Percentiles rank a stretch among this genome's conserved stretches.
These are phyloP conservation scores for Dermatemys mawii DNA, from an alignment of 2,113 vertebrate species.

Conservation along the genomic window DNA sequence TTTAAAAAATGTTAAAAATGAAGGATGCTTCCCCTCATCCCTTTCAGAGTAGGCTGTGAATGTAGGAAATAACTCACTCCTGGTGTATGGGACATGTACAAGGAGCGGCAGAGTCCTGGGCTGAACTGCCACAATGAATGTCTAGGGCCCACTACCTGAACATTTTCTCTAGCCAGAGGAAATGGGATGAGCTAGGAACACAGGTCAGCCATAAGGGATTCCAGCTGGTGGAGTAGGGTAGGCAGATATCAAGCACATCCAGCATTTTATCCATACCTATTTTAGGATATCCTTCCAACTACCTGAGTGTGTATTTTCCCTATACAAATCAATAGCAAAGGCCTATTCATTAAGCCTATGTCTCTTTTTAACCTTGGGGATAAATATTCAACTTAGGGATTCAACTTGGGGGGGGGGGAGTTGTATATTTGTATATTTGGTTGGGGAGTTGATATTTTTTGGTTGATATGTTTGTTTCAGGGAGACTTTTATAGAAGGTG, in stretches of 20 bases:
- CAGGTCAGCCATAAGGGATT: neutral
- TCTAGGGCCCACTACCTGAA: neutral
- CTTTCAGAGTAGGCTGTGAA: neutral
- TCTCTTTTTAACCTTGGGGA: neutral
- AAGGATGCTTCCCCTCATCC: neutral
- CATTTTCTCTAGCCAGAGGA: neutral
- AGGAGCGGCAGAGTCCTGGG: neutral
- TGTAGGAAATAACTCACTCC: neutral
- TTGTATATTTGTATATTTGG: too few species aligned
- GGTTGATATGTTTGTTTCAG: neutral
- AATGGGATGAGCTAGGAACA: neutral
- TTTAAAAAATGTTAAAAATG: neutral
- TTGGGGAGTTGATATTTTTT: neutral
- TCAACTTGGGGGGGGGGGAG: too few species aligned
- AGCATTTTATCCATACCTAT: neutral
- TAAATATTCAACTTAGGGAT: neutral
- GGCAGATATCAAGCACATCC: neutral
- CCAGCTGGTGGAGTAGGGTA: neutral
- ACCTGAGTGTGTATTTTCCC: neutral
- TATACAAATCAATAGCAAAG: neutral
- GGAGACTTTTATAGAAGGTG: neutral
- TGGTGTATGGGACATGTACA: accelerated
- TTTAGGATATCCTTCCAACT: neutral
- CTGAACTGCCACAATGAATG: neutral
- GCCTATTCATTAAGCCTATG: neutral